Conservation (phyloP, 1,140 invertebrate genomes). For the Metaphire vulgaris region DNA sequence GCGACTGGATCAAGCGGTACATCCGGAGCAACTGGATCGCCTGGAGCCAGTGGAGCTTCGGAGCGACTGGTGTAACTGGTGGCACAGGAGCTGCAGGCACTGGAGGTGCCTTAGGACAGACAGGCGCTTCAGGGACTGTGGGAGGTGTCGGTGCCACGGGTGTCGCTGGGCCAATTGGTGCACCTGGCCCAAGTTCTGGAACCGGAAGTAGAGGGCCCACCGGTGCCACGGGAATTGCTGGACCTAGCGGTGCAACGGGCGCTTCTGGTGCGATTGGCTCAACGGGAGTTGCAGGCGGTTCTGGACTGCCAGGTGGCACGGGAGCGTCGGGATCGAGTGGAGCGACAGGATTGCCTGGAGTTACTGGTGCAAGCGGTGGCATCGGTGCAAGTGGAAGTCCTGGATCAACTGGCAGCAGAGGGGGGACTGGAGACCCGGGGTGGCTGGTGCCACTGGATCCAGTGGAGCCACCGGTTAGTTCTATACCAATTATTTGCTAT, state of each 20-base stretch:
- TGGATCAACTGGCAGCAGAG: no score
- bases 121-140: background rate
- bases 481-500: no score
- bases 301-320: background rate
- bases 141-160: background rate
- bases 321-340: no score
- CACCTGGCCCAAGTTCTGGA: background rate
- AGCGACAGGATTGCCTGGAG: no score
- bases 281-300: background rate
- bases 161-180: background rate
- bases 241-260: background rate
- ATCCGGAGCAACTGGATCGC: background rate
- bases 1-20: slow-evolving; percentile 7
- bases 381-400: no score
- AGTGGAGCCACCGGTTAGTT: no score
- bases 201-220: background rate
- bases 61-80: slow-evolving; percentile 12
- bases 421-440: no score
- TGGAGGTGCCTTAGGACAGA: background rate
- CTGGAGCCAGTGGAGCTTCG: slow-evolving; percentile 6
- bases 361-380: no score
- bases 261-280: background rate
- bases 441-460: slow-evolving; percentile 8
- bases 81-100: slow-evolving; percentile 7
- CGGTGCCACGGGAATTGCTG: background rate